Base-by-base conservation (phyloP, 2,113 vertebrate species). In the Dasyurus viverrinus region DNA sequence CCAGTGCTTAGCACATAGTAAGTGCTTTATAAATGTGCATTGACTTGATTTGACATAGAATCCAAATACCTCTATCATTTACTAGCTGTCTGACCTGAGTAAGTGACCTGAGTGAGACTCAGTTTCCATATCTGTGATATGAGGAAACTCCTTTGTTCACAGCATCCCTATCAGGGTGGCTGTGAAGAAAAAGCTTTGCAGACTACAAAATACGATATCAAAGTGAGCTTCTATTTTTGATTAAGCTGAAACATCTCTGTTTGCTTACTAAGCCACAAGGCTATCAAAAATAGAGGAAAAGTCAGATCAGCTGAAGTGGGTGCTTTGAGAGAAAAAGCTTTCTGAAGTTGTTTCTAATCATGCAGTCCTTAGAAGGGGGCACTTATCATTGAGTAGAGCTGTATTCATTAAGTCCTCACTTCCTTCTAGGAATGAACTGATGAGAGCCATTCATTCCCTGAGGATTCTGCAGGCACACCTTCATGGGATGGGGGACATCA, bases 221-320 rank as follows among this genome's bases (percentile, higher is more conserved):
- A 84, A 84, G 36, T 84, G 68, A 84, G 68, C 36, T 84, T 84
- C n/a, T 84, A 8, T 42, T 42, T 84, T 84, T 22, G 55, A 95
- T 95, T 23, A 3, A 25, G 92, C 93, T 42, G 76, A 89, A 94
- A 92, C 27, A 46, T 36, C 46, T 95, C 95, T 52, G 55, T 94
- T 95, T 54, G 76, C 42, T 84, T 94, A 57, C 89, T 89, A 47
- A 50, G 76, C 76, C 54, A 54, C 48, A 68, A 94, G 57, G 22
- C 92, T 54, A 10, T n/a, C 3, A 14, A 42, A 30, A 42, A 42
- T 27, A 9, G 22, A 9, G 10, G 54, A 30, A 55, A 53, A 30
- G 25, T 53, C 47, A 46, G 23, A 54, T 90, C 27, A 14, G 0
- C 25, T 8, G 24, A 93, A 53, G 48, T 42, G 47, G 89, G 6